A percentile compares a stretch with the other conserved stretches of the same genome.
Conservation (phyloP, 1,140 invertebrate genomes). For the Centruroides sculpturatus region DNA sequence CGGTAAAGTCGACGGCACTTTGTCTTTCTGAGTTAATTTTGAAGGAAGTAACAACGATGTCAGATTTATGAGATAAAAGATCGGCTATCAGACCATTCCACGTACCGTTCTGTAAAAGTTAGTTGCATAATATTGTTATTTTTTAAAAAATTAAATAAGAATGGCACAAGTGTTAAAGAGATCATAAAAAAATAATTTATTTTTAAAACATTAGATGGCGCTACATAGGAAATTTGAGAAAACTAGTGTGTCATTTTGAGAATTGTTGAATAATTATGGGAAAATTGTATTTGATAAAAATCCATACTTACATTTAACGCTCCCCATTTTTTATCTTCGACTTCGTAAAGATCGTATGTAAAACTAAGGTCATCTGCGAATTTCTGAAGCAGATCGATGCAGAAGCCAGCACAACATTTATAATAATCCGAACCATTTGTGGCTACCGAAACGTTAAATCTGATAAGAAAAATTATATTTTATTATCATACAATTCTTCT, state of each 20-base stretch:
- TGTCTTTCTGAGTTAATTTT: slow-evolving; percentile 95
- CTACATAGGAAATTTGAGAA: too few species aligned
- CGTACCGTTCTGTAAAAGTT: slow-evolving; percentile 53
- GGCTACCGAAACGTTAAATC: slow-evolving; percentile 56
- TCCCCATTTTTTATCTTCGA: slow-evolving; percentile 91
- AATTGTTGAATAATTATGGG: slow-evolving; percentile 51
- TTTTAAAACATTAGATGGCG: too few species aligned
- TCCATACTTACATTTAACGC: slow-evolving; percentile 25
- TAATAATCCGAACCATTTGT: slow-evolving; percentile 64
- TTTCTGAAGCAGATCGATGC: slow-evolving; percentile 58
- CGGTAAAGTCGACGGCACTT: slow-evolving; percentile 81
- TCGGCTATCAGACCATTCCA: slow-evolving; percentile 96
- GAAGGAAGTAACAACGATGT: slow-evolving; percentile 92
- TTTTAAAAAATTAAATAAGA: too few species aligned
- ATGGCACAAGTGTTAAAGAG: too few species aligned
- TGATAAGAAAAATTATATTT: slow-evolving; percentile 25
- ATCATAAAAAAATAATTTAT: too few species aligned
- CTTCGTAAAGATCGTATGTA: slow-evolving; percentile 83
- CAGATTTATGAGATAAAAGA: slow-evolving; percentile 74
- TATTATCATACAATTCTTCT: too few species aligned
- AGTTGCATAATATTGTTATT: not conserved
- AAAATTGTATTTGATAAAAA: not conserved
- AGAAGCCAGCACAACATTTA: slow-evolving; percentile 93
- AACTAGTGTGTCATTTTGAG: too few species aligned
- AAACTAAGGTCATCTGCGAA: slow-evolving; percentile 80